phyloP scores from a whole-genome alignment of 2,797 vertebrate species.

The Alectoris magna region DNA sequence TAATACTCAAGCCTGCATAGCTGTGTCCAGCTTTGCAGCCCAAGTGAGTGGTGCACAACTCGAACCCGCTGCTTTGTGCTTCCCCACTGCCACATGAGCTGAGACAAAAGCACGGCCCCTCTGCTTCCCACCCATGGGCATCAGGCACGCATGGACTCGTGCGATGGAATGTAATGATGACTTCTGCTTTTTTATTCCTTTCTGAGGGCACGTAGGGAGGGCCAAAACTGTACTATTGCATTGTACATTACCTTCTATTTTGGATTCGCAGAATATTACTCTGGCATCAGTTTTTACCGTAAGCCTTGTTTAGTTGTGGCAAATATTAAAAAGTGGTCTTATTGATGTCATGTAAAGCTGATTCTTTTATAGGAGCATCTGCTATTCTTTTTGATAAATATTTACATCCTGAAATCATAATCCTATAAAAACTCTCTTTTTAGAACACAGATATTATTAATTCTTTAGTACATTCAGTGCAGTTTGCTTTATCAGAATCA shows the following conservation, averaged over 20 bases:
- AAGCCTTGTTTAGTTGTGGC: background rate
- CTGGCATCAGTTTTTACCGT: background rate
- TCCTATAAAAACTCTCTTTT: background rate
- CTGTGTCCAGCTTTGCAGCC: background rate
- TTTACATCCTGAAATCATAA: background rate
- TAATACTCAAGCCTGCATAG: background rate
- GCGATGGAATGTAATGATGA: accelerated
- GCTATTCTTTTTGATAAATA: background rate
- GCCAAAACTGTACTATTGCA: background rate
- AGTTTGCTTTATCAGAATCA: background rate
- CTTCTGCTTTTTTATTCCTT: background rate
- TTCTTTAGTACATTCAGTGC: background rate
- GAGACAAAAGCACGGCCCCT: background rate
- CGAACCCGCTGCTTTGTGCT: background rate
- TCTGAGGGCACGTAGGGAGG: background rate
- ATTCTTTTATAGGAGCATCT: background rate
- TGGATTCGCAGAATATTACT: background rate
- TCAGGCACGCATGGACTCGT: accelerated
- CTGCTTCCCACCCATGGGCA: background rate
- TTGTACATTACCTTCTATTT: background rate
- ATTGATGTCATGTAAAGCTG: background rate
- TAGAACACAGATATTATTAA: background rate
- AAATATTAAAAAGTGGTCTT: background rate
- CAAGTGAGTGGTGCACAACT: accelerated
- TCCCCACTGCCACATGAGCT: background rate